Conservation (phyloP, 2,888 invertebrate species). For the Cremastobaeus sp. region DNA sequence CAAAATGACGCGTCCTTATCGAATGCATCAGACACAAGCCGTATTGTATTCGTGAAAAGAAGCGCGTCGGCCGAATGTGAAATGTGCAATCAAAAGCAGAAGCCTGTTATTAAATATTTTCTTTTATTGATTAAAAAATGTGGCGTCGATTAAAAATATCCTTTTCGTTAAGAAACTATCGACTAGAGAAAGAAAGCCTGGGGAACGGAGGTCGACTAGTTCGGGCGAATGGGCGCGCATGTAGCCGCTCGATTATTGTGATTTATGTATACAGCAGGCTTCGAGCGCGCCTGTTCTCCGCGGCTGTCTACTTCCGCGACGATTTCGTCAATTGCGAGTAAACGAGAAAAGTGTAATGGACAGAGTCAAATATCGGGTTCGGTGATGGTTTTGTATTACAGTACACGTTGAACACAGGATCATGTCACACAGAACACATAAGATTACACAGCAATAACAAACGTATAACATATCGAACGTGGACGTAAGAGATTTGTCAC, state of each 20-base stretch:
- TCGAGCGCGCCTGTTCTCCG: too few relatives aligned
- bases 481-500: constrained; percentile 32
- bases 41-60: constrained; percentile 8
- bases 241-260: too few relatives aligned
- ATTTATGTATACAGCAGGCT: too few relatives aligned
- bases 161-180: constrained; percentile 49
- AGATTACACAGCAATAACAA: constrained; percentile 34
- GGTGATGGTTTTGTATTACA: constrained; percentile 32
- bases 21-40: constrained; percentile 14
- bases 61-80: not conserved
- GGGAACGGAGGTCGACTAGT: not conserved
- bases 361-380: constrained; percentile 8
- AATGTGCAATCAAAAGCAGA: constrained; percentile 15
- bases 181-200: constrained; percentile 30
- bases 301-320: constrained; percentile 1
- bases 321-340: not conserved
- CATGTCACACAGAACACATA: constrained; percentile 40
- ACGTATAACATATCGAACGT: constrained; percentile 44
- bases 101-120: constrained; percentile 52
- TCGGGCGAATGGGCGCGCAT: too few relatives aligned
- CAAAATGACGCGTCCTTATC: constrained; percentile 30
- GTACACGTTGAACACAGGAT: constrained; percentile 44
- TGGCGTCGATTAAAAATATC: constrained; percentile 53
- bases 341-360: not conserved
- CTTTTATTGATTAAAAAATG: constrained; percentile 58